Conservation (phyloP, 2,797 vertebrate species). For the Pempheris klunzingeri region DNA sequence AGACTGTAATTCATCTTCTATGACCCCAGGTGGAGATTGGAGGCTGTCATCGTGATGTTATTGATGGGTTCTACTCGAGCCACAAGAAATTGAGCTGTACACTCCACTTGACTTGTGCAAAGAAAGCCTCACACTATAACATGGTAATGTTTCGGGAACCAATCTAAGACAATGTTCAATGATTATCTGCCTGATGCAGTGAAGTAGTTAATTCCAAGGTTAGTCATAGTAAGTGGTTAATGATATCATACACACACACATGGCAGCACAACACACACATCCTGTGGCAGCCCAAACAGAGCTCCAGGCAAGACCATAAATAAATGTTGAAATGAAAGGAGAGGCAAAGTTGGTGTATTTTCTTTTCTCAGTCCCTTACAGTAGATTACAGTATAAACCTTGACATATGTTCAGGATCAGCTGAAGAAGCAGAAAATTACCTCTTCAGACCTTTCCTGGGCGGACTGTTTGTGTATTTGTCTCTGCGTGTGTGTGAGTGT, state of each 20-base stretch:
- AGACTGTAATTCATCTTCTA: constrained; percentile 65
- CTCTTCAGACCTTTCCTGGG: constrained; percentile 66
- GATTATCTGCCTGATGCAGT: constrained; percentile 14
- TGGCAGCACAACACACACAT: constrained; percentile 19
- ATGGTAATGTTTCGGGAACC: constrained; percentile 14
- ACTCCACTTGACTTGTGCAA: constrained; percentile 15
- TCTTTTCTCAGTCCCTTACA: constrained; percentile 74
- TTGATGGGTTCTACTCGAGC: constrained; percentile 54
- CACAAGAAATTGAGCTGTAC: constrained; percentile 5
- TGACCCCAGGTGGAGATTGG: constrained; percentile 62
- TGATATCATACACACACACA: constrained; percentile 25
- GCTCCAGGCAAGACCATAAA: constrained; percentile 68
- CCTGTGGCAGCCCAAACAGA: constrained; percentile 50
- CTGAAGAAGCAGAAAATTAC: constrained; percentile 80
- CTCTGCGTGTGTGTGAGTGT: constrained; percentile 39
- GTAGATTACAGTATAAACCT: constrained; percentile 81
- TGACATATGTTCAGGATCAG: constrained; percentile 86
- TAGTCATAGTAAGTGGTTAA: constrained; percentile 20
- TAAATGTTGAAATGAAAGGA: constrained; percentile 72
- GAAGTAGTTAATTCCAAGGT: constrained; percentile 22
- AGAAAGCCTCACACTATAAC: constrained; percentile 3
- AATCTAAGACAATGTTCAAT: constrained; percentile 19
- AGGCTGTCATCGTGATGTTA: constrained; percentile 66
- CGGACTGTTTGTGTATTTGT: constrained; percentile 67
- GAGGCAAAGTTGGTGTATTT: constrained; percentile 68